Base-by-base conservation (phyloP, 2,113 vertebrate species). In the Colaptes auratus region DNA sequence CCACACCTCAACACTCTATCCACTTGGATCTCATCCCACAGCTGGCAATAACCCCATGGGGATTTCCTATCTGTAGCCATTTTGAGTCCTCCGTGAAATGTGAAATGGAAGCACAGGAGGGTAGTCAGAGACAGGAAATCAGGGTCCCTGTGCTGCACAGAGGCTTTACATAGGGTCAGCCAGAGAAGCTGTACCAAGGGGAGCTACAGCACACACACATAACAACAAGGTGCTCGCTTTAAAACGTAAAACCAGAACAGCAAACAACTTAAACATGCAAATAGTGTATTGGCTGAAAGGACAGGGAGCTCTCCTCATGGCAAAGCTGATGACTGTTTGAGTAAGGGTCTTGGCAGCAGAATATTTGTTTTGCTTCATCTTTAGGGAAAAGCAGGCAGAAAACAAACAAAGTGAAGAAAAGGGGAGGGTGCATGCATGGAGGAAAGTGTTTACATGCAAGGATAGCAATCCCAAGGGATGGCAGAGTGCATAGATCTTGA, bases 31-130 rank as follows among this genome's bases (percentile, higher is more conserved):
- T 85, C 56, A 16, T 77, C 33, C 72, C 71, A 56, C 56, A 82
- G 79, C 64, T 92, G 70, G 18, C 70, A 90, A 2, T 27, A 58
- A 56, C 23, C 39, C 53, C 5, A 1, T 17, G 15, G 63, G 88
- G 86, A 71, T 88, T 83, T 79, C 56, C 76, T 53, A 27, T 52
- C 74, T 93, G 95, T 86, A 95, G 96, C 95, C 94, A 96, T 96
- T 95, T 95, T 96, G 84, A 93, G 48, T 44, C 60, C 75, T 60
- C 56, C 53, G 33, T 84, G 33, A n/a, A 76, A 89, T 74, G 79
- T 92, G 94, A 94, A 91, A 96, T 93, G 95, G 91, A 91, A 80
- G 89, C 23, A 36, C 27, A 76, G 71, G 64, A 31, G 36, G 28
- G 35, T 70, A 48, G 42, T 33, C 16, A 71, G 31, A 70, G 53